phyloP scores from a whole-genome alignment of 2,888 invertebrate genomes.

The Julus scandinavius region DNA sequence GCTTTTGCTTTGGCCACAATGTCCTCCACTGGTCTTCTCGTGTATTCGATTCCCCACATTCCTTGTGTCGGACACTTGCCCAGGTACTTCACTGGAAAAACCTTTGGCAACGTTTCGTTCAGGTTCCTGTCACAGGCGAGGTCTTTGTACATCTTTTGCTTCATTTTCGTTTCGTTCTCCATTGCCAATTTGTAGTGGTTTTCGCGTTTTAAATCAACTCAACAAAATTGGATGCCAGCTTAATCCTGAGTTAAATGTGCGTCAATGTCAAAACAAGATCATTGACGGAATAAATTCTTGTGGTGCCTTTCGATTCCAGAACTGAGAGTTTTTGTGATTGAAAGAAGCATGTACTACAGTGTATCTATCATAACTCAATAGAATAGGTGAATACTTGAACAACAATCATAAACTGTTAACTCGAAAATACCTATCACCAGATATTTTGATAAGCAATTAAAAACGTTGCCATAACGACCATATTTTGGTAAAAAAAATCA shows the following conservation, averaged over 20 bases:
- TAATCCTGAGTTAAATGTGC: background rate
- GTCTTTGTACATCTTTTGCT: constrained; percentile 10
- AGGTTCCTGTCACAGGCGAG: constrained; percentile 11
- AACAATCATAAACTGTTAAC: constrained; percentile 21
- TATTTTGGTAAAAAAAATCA: background rate
- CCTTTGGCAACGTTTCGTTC: constrained; percentile 44
- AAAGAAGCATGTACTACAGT: background rate
- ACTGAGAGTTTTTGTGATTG: background rate
- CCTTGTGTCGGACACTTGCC: constrained; percentile 84
- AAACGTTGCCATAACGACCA: background rate
- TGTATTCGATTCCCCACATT: constrained; percentile 92
- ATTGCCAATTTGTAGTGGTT: background rate
- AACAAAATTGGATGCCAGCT: background rate
- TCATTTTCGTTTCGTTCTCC: constrained; percentile 23
- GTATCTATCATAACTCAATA: background rate
- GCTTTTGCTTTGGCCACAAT: constrained; percentile 72
- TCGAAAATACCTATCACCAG: background rate
- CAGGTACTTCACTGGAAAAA: constrained; percentile 75
- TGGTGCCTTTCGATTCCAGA: background rate
- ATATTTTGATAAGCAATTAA: background rate
- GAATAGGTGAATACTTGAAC: background rate
- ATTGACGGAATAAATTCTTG: background rate
- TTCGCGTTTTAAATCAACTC: background rate
- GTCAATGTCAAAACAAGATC: background rate
- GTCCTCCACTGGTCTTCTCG: constrained; percentile 85